These are phyloP conservation scores for Phylloscopus whistleri DNA, from an alignment of 2,113 vertebrate genomes.

Conservation along the genomic window DNA sequence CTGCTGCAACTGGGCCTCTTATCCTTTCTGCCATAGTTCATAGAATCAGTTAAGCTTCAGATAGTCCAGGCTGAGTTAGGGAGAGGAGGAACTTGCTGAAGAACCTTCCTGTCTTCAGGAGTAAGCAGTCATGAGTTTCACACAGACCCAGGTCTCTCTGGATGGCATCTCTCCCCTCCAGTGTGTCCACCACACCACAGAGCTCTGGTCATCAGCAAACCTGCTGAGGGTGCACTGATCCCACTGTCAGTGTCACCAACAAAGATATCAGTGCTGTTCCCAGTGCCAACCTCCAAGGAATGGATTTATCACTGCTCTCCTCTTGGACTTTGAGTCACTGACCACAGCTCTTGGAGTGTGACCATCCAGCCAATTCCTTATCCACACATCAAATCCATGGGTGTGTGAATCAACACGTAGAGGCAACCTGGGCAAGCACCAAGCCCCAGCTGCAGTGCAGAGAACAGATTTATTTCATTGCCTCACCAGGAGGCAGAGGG, in stretches of 20 bases:
- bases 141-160: not conserved
- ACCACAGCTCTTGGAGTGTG: no score
- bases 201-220: not conserved
- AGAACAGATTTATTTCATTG: not conserved
- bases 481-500: no score
- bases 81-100: not conserved
- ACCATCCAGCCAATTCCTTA: not conserved
- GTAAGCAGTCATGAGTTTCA: not conserved
- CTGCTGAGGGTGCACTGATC: not conserved
- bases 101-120: not conserved
- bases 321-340: not conserved
- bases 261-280: no score
- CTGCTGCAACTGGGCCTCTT: not conserved
- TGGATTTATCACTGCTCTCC: not conserved
- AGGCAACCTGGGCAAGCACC: no score
- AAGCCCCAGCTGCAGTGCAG: not conserved
- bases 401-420: fast-evolving
- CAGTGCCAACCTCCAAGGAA: not conserved
- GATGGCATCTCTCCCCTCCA: not conserved
- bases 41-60: not conserved
- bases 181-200: not conserved
- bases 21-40: not conserved
- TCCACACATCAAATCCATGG: no score
- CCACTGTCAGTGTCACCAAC: not conserved
- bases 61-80: not conserved